These are phyloP conservation scores for Xestobium rufovillosum DNA, from an alignment of 2,888 invertebrate genomes.

Conservation along the genomic window DNA sequence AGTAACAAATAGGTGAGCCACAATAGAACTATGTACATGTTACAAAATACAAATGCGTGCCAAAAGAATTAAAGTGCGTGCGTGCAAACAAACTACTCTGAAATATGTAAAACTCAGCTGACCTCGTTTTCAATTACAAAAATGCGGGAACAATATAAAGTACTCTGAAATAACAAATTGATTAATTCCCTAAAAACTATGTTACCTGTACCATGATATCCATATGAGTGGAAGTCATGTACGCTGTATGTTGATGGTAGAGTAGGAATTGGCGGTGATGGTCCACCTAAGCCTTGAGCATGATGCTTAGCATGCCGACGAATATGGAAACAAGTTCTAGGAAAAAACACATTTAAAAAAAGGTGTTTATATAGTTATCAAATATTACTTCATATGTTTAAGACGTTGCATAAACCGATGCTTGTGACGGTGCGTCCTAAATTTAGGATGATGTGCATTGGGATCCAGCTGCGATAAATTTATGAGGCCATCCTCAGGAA, in stretches of 20 bases:
- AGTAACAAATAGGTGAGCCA: no score
- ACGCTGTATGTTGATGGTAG: conserved; percentile 88
- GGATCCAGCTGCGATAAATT: conserved; percentile 58
- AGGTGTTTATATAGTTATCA: no score
- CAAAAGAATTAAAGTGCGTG: no score
- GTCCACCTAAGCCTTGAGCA: conserved; percentile 47
- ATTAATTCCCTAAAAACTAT: neutral
- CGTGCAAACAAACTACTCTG: no score
- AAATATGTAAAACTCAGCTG: no score
- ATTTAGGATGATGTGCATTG: conserved; percentile 61
- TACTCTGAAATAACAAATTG: neutral
- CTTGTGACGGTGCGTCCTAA: conserved; percentile 88
- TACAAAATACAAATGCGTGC: no score
- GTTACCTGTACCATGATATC: conserved; percentile 65
- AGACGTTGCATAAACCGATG: conserved; percentile 93
- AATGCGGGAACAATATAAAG: no score
- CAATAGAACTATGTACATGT: no score
- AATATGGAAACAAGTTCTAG: conserved; percentile 83
- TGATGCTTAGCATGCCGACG: conserved; percentile 77
- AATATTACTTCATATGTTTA: conserved; percentile 96
- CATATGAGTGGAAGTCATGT: conserved; percentile 89
- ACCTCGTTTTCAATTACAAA: no score
- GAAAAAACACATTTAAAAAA: conserved; percentile 27
- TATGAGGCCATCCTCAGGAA: conserved; percentile 90
- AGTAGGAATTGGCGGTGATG: conserved; percentile 73